Evolutionary conservation across 2,113 vertebrate genomes (phyloP), one percentile per base, ranked within the genome.

Genomic region (Butorides virescens): DNA sequence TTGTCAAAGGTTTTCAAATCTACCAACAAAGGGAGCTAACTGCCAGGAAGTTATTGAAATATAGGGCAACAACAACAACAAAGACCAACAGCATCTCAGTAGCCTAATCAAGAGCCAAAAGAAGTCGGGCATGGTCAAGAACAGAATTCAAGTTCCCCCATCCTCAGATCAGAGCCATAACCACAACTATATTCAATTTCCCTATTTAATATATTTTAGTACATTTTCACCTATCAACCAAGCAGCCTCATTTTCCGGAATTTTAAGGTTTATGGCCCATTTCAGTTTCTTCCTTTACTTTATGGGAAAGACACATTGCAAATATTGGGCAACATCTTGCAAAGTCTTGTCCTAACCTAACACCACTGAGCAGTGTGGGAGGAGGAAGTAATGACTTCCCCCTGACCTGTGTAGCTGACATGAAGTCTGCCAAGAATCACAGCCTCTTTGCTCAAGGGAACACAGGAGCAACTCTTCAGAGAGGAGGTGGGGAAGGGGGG

Each of bases 371-470:
- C 74, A 92, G 86, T 96, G 94, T 95, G 89, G 92, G 95, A 97
- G 95, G 92, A 97, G 92, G 95, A 97, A 97, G 92, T 89, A 96
- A 92, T 97, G 97, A 97, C 94, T 97, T 97, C 94, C 94, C 91
- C 89, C 89, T 97, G 97, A 95, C 96, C 95, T 96, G 86, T 92
- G 94, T 95, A 97, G 87, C 95, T 97, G 95, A 93, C 95, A 76
- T 93, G 77, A 79, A 91, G 89, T 21, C 92, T 97, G 96, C 96
- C 95, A 96, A 97, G 95, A 97, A 97, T 96, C 96, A 97, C 95
- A 92, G 84, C n/a, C 84, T 95, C 77, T 92, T 79, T 93, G 94
- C 95, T 96, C 92, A 72, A 92, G 89, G 92, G 96, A 97, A 89
- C 94, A 91, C 88, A 95, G 96, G 89, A 95, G 89, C 86, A 92